A percentile compares a stretch with the other conserved stretches of the same genome.
Evolutionary conservation across 2,797 vertebrate genomes (phyloP).

Genomic region (Gallinago nigripennis): DNA sequence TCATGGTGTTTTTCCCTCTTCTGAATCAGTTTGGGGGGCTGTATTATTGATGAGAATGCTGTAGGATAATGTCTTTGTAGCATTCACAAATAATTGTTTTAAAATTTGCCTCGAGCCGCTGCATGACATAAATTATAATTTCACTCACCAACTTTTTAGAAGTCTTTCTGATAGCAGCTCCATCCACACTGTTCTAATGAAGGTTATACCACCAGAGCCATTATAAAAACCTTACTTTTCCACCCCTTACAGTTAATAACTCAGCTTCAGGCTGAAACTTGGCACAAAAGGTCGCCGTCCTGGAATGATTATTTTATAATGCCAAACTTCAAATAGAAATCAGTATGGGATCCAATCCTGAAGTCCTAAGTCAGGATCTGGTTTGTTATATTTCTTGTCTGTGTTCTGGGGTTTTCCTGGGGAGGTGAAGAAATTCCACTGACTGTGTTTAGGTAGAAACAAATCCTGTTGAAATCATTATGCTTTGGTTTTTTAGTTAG

Average conservation of each 20-base stretch:
- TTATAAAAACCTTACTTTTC: constrained; percentile 36
- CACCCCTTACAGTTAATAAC: constrained; percentile 33
- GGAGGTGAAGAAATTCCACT: not conserved
- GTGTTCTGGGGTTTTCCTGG: not conserved
- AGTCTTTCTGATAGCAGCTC: constrained; percentile 2
- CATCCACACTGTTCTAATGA: constrained; percentile 12
- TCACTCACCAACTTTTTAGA: constrained; percentile 21
- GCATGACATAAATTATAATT: constrained; percentile 55
- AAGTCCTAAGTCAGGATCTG: not conserved
- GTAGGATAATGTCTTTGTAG: constrained; percentile 45
- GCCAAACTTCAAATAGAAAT: constrained; percentile 7
- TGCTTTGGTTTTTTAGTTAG: not conserved
- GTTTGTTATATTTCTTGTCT: not conserved
- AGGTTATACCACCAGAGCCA: not conserved
- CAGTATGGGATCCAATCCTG: not conserved
- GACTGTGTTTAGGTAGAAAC: not conserved
- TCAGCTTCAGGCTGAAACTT: constrained; percentile 39
- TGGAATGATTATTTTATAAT: constrained; percentile 39
- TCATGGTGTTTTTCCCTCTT: not conserved
- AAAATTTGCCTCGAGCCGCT: constrained; percentile 65
- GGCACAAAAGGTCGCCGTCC: not conserved
- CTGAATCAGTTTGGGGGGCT: constrained; percentile 6
- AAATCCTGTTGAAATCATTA: not conserved
- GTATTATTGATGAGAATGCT: constrained; percentile 50
- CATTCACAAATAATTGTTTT: constrained; percentile 71